Evolutionary conservation across 2,113 vertebrate species (phyloP).

Genomic region (Alosa alosa): DNA sequence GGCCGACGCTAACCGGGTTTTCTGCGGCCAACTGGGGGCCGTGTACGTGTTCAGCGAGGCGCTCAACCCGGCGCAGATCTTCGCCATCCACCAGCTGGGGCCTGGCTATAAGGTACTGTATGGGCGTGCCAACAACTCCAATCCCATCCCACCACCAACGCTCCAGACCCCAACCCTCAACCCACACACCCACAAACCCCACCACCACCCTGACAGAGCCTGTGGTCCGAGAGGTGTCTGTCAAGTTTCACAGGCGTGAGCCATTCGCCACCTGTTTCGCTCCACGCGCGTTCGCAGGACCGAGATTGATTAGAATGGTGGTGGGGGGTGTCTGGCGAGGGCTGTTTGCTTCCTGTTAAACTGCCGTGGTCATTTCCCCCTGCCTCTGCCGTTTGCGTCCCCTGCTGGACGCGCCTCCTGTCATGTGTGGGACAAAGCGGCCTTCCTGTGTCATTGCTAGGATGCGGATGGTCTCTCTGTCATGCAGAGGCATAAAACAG

Average conservation of each 20-base stretch:
- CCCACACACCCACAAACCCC: not conserved
- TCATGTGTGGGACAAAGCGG: not conserved
- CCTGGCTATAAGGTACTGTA: slow-evolving; percentile 93
- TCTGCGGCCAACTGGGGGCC: slow-evolving; percentile 96
- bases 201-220: not conserved
- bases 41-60: slow-evolving; percentile 99
- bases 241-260: not conserved
- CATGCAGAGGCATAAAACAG: not conserved
- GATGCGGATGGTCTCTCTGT: not conserved
- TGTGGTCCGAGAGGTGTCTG: not conserved
- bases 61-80: slow-evolving; percentile 98
- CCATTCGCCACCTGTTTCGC: not conserved
- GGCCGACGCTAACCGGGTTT: slow-evolving; percentile 95
- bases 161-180: not conserved
- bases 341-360: not conserved
- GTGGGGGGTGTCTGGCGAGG: not conserved
- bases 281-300: not conserved
- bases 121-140: not conserved
- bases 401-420: not conserved
- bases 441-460: not conserved
- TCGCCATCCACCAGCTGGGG: slow-evolving; percentile 97
- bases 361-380: not conserved
- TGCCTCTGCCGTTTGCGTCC: not conserved
- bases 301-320: not conserved
- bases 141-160: not conserved